These are phyloP conservation scores for Microctenopoma stevenorrisi DNA, from an alignment of 2,797 vertebrate genomes.

Conservation along the genomic window DNA sequence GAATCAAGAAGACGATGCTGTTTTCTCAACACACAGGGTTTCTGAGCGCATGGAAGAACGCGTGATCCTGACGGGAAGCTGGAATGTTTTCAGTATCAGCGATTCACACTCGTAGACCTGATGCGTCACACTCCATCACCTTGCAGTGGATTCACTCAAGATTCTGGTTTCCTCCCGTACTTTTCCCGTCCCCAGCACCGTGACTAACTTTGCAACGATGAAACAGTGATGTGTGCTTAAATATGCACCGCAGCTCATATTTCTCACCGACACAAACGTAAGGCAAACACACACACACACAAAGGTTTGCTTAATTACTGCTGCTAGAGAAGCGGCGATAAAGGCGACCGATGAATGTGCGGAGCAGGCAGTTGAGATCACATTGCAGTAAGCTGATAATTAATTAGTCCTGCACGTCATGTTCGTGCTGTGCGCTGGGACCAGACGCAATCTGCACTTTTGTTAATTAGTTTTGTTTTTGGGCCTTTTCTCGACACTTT, in stretches of 20 bases:
- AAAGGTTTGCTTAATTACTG: background rate
- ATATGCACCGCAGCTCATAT: slow-evolving; percentile 7
- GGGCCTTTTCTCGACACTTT: slow-evolving; percentile 21
- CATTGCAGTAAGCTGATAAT: slow-evolving; percentile 47
- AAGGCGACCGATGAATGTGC: slow-evolving; percentile 16
- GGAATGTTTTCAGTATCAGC: background rate
- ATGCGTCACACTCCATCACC: too few relatives aligned
- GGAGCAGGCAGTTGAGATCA: slow-evolving; percentile 21
- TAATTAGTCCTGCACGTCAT: slow-evolving; percentile 47
- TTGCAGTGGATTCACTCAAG: too few relatives aligned
- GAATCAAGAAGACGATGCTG: too few relatives aligned
- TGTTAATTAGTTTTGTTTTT: slow-evolving; percentile 41
- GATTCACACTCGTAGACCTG: background rate
- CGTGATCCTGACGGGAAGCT: background rate
- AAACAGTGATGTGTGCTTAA: background rate
- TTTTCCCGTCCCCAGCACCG: background rate
- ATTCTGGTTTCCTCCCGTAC: background rate
- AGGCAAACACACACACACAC: slow-evolving; percentile 6
- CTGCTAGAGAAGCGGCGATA: slow-evolving; percentile 9
- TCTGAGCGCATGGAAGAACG: background rate
- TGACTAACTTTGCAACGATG: background rate
- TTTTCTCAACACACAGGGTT: too few relatives aligned
- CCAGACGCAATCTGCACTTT: slow-evolving; percentile 11
- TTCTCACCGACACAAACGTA: background rate
- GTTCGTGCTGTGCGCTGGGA: slow-evolving; percentile 23